A percentile compares a stretch with the other conserved stretches of the same genome.
Conservation (phyloP, 2,113 vertebrate species). For the Dasyornis broadbenti region DNA sequence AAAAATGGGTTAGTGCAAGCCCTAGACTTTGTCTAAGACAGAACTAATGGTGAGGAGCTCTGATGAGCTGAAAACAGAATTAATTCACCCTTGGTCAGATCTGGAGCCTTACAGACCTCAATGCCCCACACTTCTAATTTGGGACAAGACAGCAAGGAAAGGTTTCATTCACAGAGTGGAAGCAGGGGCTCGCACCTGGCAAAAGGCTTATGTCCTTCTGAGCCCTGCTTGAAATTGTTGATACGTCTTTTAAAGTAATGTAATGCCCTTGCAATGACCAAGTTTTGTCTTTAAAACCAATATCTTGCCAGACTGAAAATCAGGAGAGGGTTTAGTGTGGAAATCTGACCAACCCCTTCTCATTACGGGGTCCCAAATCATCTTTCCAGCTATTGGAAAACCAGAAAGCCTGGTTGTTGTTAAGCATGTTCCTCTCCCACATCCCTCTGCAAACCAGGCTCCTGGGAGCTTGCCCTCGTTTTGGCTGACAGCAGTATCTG, state of each 20-base stretch:
- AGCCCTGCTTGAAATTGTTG: neutral
- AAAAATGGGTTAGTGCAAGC: neutral
- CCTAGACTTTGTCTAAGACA: neutral
- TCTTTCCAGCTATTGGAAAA: neutral
- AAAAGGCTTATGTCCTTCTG: neutral
- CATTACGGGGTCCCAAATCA: neutral
- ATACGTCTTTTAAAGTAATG: neutral
- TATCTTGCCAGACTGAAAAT: neutral
- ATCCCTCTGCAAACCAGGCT: neutral
- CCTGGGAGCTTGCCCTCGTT: accelerated
- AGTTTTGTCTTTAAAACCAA: neutral
- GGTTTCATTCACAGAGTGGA: accelerated
- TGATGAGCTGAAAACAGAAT: neutral
- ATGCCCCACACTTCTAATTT: neutral
- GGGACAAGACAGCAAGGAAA: neutral
- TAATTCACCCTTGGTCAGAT: neutral
- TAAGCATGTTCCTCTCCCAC: neutral
- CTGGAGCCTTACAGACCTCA: neutral
- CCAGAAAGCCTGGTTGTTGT: neutral
- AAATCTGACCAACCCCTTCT: neutral
- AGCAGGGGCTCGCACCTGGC: neutral
- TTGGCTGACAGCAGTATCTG: neutral
- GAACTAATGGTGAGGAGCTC: neutral
- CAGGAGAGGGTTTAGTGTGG: neutral
- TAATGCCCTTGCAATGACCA: neutral